Percentiles rank a stretch among this genome's conserved stretches.
phyloP scores from a whole-genome alignment of 92 coral and sea anemone genomes.

The Pocillopora grandis region DNA sequence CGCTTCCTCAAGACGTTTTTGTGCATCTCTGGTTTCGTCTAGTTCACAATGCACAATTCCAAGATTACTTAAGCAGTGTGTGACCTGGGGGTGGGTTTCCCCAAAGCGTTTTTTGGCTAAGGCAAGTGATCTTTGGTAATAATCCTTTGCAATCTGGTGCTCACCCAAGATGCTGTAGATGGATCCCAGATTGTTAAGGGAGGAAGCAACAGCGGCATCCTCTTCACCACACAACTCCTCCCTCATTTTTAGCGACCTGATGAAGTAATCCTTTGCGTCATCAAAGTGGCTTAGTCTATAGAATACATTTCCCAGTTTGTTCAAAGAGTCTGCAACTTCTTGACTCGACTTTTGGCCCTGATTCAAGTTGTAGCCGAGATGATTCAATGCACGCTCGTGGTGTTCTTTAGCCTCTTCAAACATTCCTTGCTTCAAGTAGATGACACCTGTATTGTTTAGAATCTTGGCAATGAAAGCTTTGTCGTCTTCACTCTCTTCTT shows the following conservation, averaged over 20 bases:
- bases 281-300: not conserved
- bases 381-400: not conserved
- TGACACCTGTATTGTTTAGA: not conserved
- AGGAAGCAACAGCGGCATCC: not conserved
- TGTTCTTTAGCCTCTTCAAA: conserved; percentile 1
- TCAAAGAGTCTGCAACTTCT: conserved; percentile 14
- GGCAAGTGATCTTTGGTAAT: conserved; percentile 7
- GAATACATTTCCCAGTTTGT: conserved; percentile 20
- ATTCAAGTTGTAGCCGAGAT: not conserved
- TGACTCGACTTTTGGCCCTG: not conserved
- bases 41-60: conserved; percentile 20
- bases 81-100: not conserved
- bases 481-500: not conserved
- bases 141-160: not conserved
- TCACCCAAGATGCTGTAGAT: conserved; percentile 2
- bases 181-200: conserved; percentile 22
- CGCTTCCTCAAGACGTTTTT: conserved; percentile 1
- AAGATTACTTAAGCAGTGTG: conserved; percentile 3
- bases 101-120: not conserved
- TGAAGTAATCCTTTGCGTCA: not conserved
- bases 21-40: not conserved
- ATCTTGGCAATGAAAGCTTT: not conserved
- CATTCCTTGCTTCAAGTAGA: not conserved
- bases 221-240: not conserved
- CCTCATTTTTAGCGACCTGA: conserved; percentile 1